Conservation (phyloP, 2,113 vertebrate genomes). For the Xyliphius kryptos region DNA sequence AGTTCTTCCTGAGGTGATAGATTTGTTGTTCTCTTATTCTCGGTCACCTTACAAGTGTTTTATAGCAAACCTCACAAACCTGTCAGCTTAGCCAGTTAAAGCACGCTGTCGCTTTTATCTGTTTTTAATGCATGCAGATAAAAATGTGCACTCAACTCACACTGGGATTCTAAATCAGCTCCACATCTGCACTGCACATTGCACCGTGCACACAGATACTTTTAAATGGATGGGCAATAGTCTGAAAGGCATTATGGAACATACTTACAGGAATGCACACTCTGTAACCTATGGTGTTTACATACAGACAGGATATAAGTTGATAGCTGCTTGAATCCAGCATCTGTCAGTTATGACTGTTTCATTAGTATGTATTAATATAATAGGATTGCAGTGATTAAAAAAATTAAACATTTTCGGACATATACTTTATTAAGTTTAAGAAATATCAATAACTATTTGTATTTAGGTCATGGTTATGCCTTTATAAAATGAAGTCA, state of each 20-base stretch:
- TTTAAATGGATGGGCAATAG: constrained; percentile 21
- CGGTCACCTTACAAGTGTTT: constrained; percentile 37
- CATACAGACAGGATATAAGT: too few species aligned
- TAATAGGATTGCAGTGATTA: too few species aligned
- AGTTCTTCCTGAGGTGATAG: constrained; percentile 27
- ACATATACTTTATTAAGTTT: too few species aligned
- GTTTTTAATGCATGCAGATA: constrained; percentile 26
- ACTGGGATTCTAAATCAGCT: constrained; percentile 14
- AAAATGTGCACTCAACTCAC: constrained; percentile 32
- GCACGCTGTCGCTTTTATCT: constrained; percentile 30
- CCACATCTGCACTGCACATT: constrained; percentile 43
- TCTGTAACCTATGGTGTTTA: background rate
- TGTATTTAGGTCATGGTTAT: too few species aligned
- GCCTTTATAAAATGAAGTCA: constrained; percentile 52
- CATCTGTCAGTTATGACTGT: too few species aligned
- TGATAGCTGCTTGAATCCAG: too few species aligned
- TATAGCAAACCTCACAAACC: constrained; percentile 43
- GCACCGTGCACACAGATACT: constrained; percentile 18
- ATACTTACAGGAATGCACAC: too few species aligned
- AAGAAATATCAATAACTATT: too few species aligned
- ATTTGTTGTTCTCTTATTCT: constrained; percentile 32
- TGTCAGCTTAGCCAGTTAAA: constrained; percentile 40
- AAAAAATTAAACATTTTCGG: too few species aligned
- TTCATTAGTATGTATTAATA: too few species aligned
- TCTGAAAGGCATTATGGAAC: background rate